Conservation (phyloP, 2,113 vertebrate genomes). For the Baryphthengus martii region DNA sequence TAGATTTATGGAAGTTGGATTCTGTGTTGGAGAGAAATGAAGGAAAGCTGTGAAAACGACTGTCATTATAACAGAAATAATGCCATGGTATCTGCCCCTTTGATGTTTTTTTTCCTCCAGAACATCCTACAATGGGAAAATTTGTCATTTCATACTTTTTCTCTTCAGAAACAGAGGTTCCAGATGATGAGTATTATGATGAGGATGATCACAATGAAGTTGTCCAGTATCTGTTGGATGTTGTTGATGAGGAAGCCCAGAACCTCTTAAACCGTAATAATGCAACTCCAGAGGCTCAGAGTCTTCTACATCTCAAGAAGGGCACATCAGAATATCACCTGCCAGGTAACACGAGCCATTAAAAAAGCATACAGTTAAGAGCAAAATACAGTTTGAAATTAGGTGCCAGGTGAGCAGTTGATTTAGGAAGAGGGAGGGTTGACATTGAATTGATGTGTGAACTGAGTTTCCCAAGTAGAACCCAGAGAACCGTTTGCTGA, state of each 20-base stretch:
- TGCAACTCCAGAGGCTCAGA: conserved; percentile 63
- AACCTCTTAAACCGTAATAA: conserved; percentile 73
- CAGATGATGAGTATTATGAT: conserved; percentile 71
- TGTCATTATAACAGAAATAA: neutral
- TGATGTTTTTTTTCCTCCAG: too few relatives aligned
- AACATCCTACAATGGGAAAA: neutral
- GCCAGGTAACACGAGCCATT: conserved; percentile 43
- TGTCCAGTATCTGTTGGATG: conserved; percentile 77
- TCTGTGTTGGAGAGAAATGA: neutral
- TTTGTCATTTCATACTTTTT: neutral
- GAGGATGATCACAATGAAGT: conserved; percentile 81
- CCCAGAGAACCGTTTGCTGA: neutral
- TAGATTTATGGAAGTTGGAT: neutral
- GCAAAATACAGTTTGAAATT: neutral
- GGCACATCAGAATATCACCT: neutral
- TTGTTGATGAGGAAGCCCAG: conserved; percentile 81
- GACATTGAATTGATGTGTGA: neutral
- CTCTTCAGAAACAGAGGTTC: conserved; percentile 57
- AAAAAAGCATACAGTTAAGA: neutral
- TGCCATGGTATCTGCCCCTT: neutral
- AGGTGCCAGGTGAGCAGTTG: neutral
- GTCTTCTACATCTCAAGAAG: conserved; percentile 65
- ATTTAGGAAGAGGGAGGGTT: neutral
- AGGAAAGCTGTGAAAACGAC: neutral
- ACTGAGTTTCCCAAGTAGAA: neutral